These are phyloP conservation scores for Elgaria multicarinata DNA, from an alignment of 2,113 vertebrate genomes.

Conservation along the genomic window DNA sequence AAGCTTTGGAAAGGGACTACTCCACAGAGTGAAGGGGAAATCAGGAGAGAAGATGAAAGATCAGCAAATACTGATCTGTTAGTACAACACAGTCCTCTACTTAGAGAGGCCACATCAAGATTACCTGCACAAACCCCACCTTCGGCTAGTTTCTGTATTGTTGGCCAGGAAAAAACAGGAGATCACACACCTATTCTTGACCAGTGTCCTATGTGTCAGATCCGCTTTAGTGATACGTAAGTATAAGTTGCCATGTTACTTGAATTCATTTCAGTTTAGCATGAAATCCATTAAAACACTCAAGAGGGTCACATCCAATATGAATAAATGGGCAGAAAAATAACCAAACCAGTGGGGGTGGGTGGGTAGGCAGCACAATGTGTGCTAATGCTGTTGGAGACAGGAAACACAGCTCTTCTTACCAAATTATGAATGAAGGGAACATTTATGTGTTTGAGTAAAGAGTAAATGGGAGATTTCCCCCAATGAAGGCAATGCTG, in stretches of 20 bases:
- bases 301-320: neutral
- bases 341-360: neutral
- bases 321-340: neutral
- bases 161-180: neutral
- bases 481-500: neutral
- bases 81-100: rapidly evolving
- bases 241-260: neutral
- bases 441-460: neutral
- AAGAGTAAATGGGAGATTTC: neutral
- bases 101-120: rapidly evolving
- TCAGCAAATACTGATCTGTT: neutral
- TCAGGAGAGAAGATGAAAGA: rapidly evolving
- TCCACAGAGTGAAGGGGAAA: neutral
- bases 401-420: neutral
- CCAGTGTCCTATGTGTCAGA: slow-evolving; percentile 87
- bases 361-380: too few species aligned
- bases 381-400: neutral
- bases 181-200: slow-evolving; percentile 54
- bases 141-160: rapidly evolving
- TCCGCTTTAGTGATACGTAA: slow-evolving; percentile 80
- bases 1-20: neutral
- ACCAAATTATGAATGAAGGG: neutral
- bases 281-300: neutral
- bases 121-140: rapidly evolving
- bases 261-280: neutral